Conservation (phyloP, 2,888 invertebrate species). For the Aphidius colemani region DNA sequence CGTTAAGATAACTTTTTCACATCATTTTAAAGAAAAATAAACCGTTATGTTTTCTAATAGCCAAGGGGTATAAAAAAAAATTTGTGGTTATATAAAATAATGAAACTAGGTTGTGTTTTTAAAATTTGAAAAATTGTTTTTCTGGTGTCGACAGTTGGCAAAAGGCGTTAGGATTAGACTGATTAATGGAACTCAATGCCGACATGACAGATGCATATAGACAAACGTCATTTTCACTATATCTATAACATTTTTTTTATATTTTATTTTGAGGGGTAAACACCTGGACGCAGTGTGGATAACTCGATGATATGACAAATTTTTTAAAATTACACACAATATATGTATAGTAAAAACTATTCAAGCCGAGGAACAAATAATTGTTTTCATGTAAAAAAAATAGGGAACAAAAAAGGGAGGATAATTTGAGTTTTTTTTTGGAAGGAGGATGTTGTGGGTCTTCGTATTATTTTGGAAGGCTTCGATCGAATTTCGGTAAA, state of each 20-base stretch:
- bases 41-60: too few relatives aligned
- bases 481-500: slow-evolving; percentile 26
- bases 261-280: not conserved
- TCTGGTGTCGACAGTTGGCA: too few relatives aligned
- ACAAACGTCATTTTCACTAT: slow-evolving; percentile 33
- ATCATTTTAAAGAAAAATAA: too few relatives aligned
- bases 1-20: too few relatives aligned
- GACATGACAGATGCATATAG: slow-evolving; percentile 48
- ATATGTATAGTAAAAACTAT: not conserved
- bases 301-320: slow-evolving; percentile 9
- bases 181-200: slow-evolving; percentile 43
- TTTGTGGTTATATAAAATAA: too few relatives aligned
- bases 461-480: slow-evolving; percentile 21
- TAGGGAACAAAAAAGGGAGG: not conserved
- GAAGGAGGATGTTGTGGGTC: not conserved
- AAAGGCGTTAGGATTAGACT: slow-evolving; percentile 38
- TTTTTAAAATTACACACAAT: not conserved
- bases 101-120: not conserved
- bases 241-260: slow-evolving; percentile 26
- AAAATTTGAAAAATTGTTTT: slow-evolving; percentile 2
- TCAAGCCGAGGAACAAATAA: not conserved
- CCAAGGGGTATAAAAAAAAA: too few relatives aligned
- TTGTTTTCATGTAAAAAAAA: not conserved
- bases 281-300: slow-evolving; percentile 6
- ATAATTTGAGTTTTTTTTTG: slow-evolving; percentile 5